phyloP scores from a whole-genome alignment of 2,797 vertebrate species.

The Acipenser ruthenus region DNA sequence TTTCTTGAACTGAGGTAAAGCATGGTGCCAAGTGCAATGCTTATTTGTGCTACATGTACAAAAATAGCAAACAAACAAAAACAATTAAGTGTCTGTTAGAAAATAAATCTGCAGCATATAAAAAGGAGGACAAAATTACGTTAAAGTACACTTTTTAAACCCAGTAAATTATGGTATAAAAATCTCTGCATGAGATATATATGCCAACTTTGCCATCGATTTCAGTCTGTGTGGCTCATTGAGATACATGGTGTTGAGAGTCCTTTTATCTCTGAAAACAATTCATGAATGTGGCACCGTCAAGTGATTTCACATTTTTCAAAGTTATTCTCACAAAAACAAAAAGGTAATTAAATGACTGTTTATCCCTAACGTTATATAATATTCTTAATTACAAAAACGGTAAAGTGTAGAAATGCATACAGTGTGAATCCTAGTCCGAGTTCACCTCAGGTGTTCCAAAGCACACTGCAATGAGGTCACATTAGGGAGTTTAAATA shows the following conservation, averaged over 20 bases:
- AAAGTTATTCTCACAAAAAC: conserved; percentile 21
- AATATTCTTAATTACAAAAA: conserved; percentile 35
- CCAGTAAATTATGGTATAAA: conserved; percentile 32
- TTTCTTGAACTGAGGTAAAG: conserved; percentile 89
- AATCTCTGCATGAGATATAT: conserved; percentile 33
- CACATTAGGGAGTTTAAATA: conserved; percentile 36
- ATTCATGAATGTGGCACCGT: conserved; percentile 40
- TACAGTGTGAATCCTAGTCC: conserved; percentile 29
- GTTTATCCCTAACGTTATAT: conserved; percentile 22
- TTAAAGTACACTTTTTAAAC: conserved; percentile 35
- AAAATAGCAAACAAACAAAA: conserved; percentile 39
- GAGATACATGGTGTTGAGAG: conserved; percentile 39
- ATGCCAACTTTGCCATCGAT: conserved; percentile 33
- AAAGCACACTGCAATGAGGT: conserved; percentile 43
- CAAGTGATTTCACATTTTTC: conserved; percentile 49
- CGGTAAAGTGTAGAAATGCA: conserved; percentile 32
- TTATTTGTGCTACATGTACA: conserved; percentile 87
- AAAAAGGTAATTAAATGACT: neutral
- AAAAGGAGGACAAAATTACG: conserved; percentile 44
- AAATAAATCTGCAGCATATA: conserved; percentile 55
- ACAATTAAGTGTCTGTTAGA: conserved; percentile 39
- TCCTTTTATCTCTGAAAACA: conserved; percentile 27
- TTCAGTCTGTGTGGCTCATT: conserved; percentile 31
- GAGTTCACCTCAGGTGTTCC: conserved; percentile 34
- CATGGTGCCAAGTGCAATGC: conserved; percentile 88